Percentiles rank a stretch among this genome's conserved stretches.
Evolutionary conservation across 2,113 vertebrate species (phyloP).

Genomic region (Tragelaphus scriptus): DNA sequence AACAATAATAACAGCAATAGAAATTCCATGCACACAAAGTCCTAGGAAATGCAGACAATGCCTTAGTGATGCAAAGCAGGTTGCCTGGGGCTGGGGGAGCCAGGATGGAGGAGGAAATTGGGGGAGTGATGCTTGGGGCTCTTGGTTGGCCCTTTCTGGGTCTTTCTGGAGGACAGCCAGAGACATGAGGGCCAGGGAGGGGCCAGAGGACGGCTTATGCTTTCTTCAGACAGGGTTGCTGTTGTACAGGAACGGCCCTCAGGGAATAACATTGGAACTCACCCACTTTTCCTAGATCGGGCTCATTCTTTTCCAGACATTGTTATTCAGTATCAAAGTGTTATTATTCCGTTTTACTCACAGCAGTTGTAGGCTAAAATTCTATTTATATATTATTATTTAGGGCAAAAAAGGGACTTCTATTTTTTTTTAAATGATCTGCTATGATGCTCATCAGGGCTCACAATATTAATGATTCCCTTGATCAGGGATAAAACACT

Average conservation of each 20-base stretch:
- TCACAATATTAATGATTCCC: neutral
- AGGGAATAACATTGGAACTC: accelerated
- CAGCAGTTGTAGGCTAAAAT: neutral
- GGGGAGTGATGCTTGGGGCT: no score
- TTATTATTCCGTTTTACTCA: neutral
- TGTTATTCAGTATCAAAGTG: neutral
- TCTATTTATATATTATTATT: no score
- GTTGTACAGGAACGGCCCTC: accelerated
- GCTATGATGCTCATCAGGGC: neutral
- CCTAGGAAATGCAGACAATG: no score
- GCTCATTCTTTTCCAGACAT: neutral
- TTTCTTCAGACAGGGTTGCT: neutral
- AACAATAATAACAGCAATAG: no score
- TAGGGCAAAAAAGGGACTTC: neutral
- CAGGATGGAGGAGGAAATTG: no score
- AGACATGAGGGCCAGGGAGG: no score
- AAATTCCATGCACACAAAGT: no score
- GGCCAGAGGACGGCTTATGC: no score
- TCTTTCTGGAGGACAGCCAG: no score
- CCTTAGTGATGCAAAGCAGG: no score
- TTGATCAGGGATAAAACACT: neutral
- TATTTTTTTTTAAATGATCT: neutral
- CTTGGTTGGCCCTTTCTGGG: no score
- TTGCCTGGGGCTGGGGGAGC: no score
- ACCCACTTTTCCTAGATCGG: neutral